A percentile compares a stretch with the other conserved stretches of the same genome.
Evolutionary conservation across 2,797 vertebrate genomes (phyloP).

Genomic region (Bucorvus abyssinicus): DNA sequence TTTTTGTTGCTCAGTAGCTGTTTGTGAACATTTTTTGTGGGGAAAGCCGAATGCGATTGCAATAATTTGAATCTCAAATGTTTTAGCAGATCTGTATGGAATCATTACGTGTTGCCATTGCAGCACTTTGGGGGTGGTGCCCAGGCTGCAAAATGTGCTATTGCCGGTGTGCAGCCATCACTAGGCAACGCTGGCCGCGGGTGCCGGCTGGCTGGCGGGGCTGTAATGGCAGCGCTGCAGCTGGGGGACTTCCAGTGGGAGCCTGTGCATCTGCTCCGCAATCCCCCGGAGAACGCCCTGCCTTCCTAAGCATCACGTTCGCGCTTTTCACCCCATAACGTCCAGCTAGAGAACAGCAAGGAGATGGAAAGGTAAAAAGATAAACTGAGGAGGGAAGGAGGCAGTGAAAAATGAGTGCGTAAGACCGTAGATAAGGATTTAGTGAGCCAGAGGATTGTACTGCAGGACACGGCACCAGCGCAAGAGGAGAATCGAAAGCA

Average conservation of each 20-base stretch:
- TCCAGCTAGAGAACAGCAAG: neutral
- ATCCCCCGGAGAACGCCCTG: neutral
- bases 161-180: constrained; percentile 44
- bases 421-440: neutral
- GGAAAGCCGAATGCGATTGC: neutral
- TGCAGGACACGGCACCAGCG: neutral
- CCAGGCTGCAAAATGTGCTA: neutral
- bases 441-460: fast-evolving
- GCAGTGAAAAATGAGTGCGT: neutral
- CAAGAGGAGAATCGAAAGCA: neutral
- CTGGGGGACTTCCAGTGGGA: neutral
- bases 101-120: neutral
- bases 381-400: neutral
- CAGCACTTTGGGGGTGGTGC: constrained; percentile 30
- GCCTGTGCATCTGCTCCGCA: neutral
- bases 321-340: fast-evolving
- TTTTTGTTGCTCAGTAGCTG: neutral
- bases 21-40: neutral
- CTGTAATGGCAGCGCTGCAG: constrained; percentile 56
- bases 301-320: neutral
- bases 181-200: constrained; percentile 58
- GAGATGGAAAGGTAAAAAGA: neutral
- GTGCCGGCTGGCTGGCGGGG: neutral
- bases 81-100: neutral
- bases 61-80: neutral